Conservation (phyloP, 2,797 vertebrate genomes). For the Acanthis flammea region DNA sequence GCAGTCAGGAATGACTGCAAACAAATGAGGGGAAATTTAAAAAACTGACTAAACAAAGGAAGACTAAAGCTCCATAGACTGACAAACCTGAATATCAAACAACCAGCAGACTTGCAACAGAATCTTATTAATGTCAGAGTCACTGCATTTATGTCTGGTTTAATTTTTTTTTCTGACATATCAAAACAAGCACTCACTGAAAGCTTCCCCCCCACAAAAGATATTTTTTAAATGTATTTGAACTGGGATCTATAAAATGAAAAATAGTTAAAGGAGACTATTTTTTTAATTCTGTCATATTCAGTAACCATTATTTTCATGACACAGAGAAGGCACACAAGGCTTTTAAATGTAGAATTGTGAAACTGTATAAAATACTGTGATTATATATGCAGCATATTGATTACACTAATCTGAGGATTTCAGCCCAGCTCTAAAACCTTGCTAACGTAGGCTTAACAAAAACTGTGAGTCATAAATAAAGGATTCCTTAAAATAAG, state of each 20-base stretch:
- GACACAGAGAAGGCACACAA: not conserved
- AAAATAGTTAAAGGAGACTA: not conserved
- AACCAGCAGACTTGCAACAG: not conserved
- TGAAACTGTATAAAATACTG: not conserved
- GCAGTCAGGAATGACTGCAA: not conserved
- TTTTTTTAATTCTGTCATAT: not conserved
- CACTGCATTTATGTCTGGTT: not conserved
- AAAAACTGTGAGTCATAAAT: not conserved
- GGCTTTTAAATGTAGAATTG: not conserved
- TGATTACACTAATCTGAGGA: not conserved
- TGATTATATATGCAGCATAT: not conserved
- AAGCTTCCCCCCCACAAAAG: rapidly evolving
- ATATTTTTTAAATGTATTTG: not conserved
- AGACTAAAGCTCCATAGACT: not conserved
- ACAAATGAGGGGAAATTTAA: not conserved
- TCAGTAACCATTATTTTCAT: not conserved
- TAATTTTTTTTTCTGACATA: not conserved
- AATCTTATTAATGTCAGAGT: not conserved
- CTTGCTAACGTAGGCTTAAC: rapidly evolving
- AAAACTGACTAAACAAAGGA: not conserved
- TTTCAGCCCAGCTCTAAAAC: not conserved
- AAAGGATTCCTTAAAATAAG: not conserved
- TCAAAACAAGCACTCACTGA: not conserved
- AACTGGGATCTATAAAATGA: not conserved
- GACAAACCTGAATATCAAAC: not conserved